These are phyloP conservation scores for Pterocles orientalis DNA, from an alignment of 2,113 vertebrate genomes.

Conservation along the genomic window DNA sequence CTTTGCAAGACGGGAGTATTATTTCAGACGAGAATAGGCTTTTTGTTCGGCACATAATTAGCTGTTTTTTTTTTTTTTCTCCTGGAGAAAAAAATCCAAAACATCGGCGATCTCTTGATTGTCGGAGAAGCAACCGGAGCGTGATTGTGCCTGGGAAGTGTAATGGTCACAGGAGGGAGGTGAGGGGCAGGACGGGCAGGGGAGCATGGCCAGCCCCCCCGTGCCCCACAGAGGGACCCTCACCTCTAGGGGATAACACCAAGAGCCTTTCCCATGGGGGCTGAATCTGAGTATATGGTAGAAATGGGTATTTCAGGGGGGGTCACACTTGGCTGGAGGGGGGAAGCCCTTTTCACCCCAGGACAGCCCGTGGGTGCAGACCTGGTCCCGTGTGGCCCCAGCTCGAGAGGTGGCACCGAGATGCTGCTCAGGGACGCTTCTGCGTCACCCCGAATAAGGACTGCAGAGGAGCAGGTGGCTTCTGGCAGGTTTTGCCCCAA, in stretches of 20 bases:
- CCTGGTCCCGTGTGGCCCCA: accelerated
- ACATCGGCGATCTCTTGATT: neutral
- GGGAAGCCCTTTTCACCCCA: neutral
- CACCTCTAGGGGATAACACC: accelerated
- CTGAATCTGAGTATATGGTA: accelerated
- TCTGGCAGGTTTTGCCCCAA: neutral
- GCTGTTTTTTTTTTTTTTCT: slow-evolving; percentile 14
- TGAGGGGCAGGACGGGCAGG: neutral
- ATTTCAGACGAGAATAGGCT: slow-evolving; percentile 28
- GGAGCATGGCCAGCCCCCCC: neutral
- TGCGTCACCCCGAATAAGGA: accelerated
- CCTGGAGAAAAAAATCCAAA: neutral
- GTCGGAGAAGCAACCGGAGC: neutral
- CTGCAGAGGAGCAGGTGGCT: neutral
- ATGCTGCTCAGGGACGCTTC: neutral
- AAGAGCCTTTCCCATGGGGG: neutral
- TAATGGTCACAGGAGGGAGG: neutral
- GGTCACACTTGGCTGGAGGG: accelerated
- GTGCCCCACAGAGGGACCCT: neutral
- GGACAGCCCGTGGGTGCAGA: accelerated
- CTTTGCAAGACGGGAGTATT: neutral
- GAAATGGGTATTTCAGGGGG: accelerated
- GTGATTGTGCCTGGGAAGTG: slow-evolving; percentile 14
- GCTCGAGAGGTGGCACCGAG: accelerated
- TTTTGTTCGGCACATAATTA: slow-evolving; percentile 61